Conservation (phyloP, 2,888 invertebrate genomes). For the Lasioglossum malachurum region DNA sequence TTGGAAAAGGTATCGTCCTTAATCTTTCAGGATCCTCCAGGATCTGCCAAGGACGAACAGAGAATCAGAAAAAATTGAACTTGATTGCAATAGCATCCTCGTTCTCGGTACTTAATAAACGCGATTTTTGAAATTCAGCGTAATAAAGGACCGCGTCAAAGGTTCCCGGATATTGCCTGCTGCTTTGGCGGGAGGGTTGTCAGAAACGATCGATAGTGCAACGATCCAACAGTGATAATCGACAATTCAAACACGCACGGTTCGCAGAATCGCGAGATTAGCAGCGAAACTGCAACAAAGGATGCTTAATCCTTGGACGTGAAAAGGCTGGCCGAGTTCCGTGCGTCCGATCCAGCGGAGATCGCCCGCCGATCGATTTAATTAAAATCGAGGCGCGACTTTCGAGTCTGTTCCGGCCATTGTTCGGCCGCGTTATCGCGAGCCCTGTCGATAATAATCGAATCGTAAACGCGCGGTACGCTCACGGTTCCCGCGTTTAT, state of each 20-base stretch:
- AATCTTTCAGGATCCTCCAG: not conserved
- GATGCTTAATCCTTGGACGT: not conserved
- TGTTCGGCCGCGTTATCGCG: not conserved
- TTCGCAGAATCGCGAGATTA: conserved; percentile 4
- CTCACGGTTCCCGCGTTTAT: conserved; percentile 1
- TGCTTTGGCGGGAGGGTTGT: not conserved
- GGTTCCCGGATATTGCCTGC: not conserved
- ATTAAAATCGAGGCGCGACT: conserved; percentile 37
- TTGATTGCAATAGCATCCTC: no score
- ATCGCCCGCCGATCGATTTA: conserved; percentile 16
- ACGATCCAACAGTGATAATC: not conserved
- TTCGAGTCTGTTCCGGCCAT: not conserved
- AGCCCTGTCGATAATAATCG: conserved; percentile 30
- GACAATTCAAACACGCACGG: not conserved
- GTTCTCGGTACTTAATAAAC: not conserved
- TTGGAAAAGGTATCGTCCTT: not conserved
- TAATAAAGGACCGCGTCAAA: not conserved
- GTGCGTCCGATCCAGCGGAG: not conserved
- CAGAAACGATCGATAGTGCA: not conserved
- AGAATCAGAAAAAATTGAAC: not conserved
- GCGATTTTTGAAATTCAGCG: not conserved
- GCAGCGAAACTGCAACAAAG: not conserved
- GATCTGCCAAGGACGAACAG: not conserved
- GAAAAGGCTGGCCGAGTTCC: not conserved
- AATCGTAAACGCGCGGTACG: conserved; percentile 26